Evolutionary conservation across 2,797 vertebrate species (phyloP).

Genomic region (Argyrosomus regius): DNA sequence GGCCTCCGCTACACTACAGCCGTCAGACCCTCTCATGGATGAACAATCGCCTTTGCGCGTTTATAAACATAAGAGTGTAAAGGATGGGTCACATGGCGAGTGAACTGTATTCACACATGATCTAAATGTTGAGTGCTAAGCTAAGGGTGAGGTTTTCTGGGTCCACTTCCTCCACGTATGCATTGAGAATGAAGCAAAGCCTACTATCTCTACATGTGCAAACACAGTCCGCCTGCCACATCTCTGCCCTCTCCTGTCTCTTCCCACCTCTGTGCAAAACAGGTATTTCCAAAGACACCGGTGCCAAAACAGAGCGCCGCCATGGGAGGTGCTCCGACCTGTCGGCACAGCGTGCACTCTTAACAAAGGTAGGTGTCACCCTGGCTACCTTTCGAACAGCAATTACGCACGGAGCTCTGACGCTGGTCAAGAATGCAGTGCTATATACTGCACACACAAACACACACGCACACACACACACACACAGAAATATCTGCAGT

Average conservation of each 20-base stretch:
- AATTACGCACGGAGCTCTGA: constrained; percentile 56
- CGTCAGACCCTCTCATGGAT: constrained; percentile 64
- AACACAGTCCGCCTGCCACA: constrained; percentile 47
- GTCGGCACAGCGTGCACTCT: constrained; percentile 63
- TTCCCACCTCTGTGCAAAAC: constrained; percentile 77
- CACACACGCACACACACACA: constrained; percentile 19
- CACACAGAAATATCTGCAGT: constrained; percentile 55
- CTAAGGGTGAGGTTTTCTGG: constrained; percentile 8
- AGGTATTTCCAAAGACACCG: constrained; percentile 82
- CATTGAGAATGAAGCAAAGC: constrained; percentile 35
- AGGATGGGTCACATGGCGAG: constrained; percentile 28
- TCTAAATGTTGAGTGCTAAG: not conserved
- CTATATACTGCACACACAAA: constrained; percentile 48
- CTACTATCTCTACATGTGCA: constrained; percentile 58
- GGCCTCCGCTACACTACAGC: constrained; percentile 58
- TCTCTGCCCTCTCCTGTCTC: constrained; percentile 54
- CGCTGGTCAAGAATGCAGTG: constrained; percentile 47
- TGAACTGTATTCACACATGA: constrained; percentile 30
- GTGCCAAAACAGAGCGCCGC: constrained; percentile 68
- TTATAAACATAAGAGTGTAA: constrained; percentile 52
- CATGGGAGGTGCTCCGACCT: constrained; percentile 75
- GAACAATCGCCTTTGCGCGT: constrained; percentile 61
- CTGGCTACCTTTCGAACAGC: constrained; percentile 51
- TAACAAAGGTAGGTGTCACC: constrained; percentile 67
- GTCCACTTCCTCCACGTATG: constrained; percentile 25